A percentile compares a stretch with the other conserved stretches of the same genome.
These are phyloP conservation scores for Selene dorsalis DNA, from an alignment of 2,797 vertebrate species.

Conservation along the genomic window DNA sequence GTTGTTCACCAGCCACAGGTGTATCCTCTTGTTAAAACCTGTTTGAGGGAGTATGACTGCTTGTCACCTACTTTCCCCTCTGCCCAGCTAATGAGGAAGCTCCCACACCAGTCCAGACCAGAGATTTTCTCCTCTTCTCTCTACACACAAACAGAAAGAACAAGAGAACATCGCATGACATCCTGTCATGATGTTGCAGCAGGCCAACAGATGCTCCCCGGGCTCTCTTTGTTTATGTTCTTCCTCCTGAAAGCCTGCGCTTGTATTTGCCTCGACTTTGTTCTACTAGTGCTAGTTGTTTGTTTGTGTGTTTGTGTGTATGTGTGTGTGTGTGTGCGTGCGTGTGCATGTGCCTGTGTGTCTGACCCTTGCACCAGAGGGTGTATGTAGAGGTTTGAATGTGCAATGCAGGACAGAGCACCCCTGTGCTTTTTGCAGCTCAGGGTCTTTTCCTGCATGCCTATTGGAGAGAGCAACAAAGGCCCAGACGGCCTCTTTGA, in stretches of 20 bases:
- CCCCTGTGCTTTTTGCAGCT: conserved; percentile 30
- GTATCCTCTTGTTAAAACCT: conserved; percentile 50
- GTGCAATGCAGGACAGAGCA: conserved; percentile 28
- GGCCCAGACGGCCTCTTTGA: conserved; percentile 54
- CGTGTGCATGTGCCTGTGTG: conserved; percentile 11
- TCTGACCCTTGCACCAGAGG: conserved; percentile 40
- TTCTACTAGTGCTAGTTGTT: conserved; percentile 42
- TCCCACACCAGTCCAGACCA: conserved; percentile 34
- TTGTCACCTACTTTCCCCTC: conserved; percentile 52
- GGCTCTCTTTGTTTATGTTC: conserved; percentile 60
- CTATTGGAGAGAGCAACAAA: conserved; percentile 75
- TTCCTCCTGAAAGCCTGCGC: conserved; percentile 39
- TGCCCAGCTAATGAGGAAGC: conserved; percentile 65
- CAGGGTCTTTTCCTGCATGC: conserved; percentile 34
- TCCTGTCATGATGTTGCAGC: conserved; percentile 58
- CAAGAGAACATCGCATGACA: conserved; percentile 46
- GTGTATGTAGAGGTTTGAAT: conserved; percentile 12
- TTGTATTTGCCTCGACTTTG: conserved; percentile 51
- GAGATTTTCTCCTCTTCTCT: conserved; percentile 20
- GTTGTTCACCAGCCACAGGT: conserved; percentile 45
- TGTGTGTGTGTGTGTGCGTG: background rate
- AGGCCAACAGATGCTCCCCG: conserved; percentile 56
- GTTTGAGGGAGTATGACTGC: conserved; percentile 43
- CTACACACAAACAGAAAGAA: conserved; percentile 44
- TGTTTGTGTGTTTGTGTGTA: conserved; percentile 19